phyloP scores from a whole-genome alignment of 1,140 invertebrate genomes.

The Latrodectus geometricus region DNA sequence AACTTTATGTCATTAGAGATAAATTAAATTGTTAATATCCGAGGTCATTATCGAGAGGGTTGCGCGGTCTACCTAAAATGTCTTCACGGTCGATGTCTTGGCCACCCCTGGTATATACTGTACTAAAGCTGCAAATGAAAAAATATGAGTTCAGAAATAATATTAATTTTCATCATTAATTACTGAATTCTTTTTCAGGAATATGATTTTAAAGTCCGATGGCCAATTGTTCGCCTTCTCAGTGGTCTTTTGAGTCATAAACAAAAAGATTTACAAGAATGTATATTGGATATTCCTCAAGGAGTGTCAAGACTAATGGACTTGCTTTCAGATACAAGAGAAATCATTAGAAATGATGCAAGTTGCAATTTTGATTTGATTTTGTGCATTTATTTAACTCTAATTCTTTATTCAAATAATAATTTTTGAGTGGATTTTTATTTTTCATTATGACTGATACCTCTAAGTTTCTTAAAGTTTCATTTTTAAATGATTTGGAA shows the following conservation, averaged over 20 bases:
- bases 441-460: too few species aligned
- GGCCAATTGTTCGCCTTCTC: constrained; percentile 87
- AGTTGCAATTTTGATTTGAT: constrained; percentile 63
- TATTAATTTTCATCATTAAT: neutral
- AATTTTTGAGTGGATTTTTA: too few species aligned
- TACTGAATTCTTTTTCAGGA: constrained; percentile 69
- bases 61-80: too few species aligned
- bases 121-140: neutral
- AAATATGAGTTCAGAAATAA: neutral
- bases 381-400: too few species aligned
- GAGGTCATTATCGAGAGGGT: too few species aligned
- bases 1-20: too few species aligned
- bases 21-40: too few species aligned
- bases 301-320: constrained; percentile 99
- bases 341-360: constrained; percentile 96
- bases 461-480: too few species aligned
- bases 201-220: constrained; percentile 92
- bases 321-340: constrained; percentile 89
- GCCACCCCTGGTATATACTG: neutral
- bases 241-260: constrained; percentile 82
- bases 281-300: constrained; percentile 93
- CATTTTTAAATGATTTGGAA: too few species aligned
- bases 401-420: too few species aligned
- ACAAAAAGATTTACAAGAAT: constrained; percentile 94
- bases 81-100: too few species aligned